Percentiles rank a stretch among this genome's conserved stretches.
Evolutionary conservation across 2,113 vertebrate species (phyloP).

Genomic region (Dicrurus megarhynchus): DNA sequence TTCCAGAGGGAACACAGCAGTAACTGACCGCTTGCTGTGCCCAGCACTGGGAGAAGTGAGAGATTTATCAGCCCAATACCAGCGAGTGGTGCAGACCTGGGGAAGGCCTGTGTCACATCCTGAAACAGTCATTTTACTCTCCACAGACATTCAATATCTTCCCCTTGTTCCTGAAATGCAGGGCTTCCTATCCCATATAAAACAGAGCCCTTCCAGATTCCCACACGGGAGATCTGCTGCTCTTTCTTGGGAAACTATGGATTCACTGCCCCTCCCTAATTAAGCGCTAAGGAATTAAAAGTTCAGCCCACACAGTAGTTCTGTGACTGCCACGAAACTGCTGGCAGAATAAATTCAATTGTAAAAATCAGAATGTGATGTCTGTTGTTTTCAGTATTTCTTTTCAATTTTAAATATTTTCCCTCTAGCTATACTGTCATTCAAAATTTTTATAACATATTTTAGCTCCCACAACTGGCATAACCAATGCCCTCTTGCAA

Average conservation of each 20-base stretch:
- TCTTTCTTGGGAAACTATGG: background rate
- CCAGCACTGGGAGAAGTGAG: background rate
- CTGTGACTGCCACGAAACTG: background rate
- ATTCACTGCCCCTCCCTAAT: background rate
- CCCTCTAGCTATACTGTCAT: background rate
- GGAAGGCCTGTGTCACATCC: background rate
- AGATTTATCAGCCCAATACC: background rate
- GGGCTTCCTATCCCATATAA: background rate
- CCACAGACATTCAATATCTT: background rate
- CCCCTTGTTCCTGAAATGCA: background rate
- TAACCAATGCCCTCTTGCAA: background rate
- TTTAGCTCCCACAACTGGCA: background rate
- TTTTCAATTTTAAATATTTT: background rate
- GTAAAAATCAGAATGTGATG: background rate
- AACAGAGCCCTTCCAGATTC: background rate
- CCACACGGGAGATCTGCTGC: background rate
- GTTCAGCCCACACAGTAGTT: background rate
- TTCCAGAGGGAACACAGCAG: background rate
- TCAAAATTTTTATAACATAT: background rate
- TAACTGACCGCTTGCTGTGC: background rate
- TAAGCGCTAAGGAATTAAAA: background rate
- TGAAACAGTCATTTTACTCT: background rate
- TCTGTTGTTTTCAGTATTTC: background rate
- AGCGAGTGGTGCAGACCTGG: fast-evolving
- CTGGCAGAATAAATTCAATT: background rate